phyloP scores from a whole-genome alignment of 2,888 invertebrate species.

The Smittia sp. region DNA sequence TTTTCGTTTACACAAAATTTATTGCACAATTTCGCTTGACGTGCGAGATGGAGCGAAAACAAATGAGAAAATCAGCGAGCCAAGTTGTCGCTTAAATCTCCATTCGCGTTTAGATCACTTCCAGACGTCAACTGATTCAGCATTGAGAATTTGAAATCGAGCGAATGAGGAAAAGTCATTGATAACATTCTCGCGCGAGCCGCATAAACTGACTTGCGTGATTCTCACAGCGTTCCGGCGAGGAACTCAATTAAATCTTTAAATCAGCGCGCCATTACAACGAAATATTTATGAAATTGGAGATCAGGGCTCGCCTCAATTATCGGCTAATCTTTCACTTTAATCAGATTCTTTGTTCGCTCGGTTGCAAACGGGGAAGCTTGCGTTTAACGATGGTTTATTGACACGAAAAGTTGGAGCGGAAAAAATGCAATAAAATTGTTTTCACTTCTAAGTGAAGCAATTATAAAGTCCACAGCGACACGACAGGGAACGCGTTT shows the following conservation, averaged over 20 bases:
- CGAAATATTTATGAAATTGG: slow-evolving; percentile 19
- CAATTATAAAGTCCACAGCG: slow-evolving; percentile 18
- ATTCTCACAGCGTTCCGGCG: not conserved
- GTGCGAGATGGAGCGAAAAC: not conserved
- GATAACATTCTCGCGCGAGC: slow-evolving; percentile 11
- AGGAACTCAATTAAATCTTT: not conserved
- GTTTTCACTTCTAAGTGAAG: slow-evolving; percentile 16
- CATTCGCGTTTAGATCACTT: slow-evolving; percentile 1
- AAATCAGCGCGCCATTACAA: not conserved
- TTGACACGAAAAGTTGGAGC: not conserved
- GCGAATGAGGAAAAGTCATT: slow-evolving; percentile 23
- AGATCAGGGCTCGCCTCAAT: not conserved
- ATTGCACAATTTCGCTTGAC: not conserved
- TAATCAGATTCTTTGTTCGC: slow-evolving; percentile 11
- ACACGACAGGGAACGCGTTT: slow-evolving; percentile 16
- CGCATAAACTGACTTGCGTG: not conserved
- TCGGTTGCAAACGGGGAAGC: slow-evolving; percentile 1
- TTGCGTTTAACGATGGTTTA: not conserved
- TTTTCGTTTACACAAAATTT: not conserved
- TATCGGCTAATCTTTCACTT: slow-evolving; percentile 12
- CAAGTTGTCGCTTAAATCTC: slow-evolving; percentile 9
- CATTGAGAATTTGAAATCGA: slow-evolving; percentile 9
- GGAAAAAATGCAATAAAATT: slow-evolving; percentile 9
- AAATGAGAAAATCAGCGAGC: not conserved
- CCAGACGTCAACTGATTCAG: not conserved